These are phyloP conservation scores for Typhlichthys eigenmanni DNA, from an alignment of 2,797 vertebrate genomes.

Conservation along the genomic window DNA sequence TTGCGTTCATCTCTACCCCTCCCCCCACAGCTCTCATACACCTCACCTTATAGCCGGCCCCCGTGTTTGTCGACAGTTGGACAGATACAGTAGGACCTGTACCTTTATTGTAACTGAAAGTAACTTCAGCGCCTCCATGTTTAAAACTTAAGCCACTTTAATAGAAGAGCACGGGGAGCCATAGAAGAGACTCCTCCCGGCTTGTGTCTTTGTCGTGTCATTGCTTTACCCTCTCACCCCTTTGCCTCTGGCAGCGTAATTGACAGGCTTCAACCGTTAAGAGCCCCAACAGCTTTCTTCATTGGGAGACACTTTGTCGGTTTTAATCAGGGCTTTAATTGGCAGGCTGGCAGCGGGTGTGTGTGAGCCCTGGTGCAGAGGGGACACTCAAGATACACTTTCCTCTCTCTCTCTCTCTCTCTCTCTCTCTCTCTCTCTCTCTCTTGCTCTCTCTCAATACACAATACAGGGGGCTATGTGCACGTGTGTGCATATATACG, in stretches of 20 bases:
- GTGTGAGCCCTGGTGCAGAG: constrained; percentile 63
- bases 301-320: constrained; percentile 84
- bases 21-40: no score
- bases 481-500: background rate
- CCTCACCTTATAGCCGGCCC: no score
- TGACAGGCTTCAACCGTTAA: constrained; percentile 78
- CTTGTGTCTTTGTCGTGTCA: constrained; percentile 45
- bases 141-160: constrained; percentile 31
- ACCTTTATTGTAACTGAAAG: no score
- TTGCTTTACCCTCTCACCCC: constrained; percentile 56
- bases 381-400: constrained; percentile 50
- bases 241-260: constrained; percentile 72
- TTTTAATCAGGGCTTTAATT: constrained; percentile 85
- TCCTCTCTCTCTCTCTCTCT: constrained; percentile 16
- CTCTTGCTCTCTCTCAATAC: background rate
- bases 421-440: constrained; percentile 1
- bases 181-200: constrained; percentile 26
- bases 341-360: constrained; percentile 77
- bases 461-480: background rate
- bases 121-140: background rate
- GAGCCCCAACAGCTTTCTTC: constrained; percentile 80
- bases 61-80: no score
- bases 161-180: constrained; percentile 29
- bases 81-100: no score
- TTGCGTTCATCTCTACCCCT: constrained; percentile 5